These are phyloP conservation scores for Chloroceryle inda DNA, from an alignment of 2,797 vertebrate species.

Conservation along the genomic window DNA sequence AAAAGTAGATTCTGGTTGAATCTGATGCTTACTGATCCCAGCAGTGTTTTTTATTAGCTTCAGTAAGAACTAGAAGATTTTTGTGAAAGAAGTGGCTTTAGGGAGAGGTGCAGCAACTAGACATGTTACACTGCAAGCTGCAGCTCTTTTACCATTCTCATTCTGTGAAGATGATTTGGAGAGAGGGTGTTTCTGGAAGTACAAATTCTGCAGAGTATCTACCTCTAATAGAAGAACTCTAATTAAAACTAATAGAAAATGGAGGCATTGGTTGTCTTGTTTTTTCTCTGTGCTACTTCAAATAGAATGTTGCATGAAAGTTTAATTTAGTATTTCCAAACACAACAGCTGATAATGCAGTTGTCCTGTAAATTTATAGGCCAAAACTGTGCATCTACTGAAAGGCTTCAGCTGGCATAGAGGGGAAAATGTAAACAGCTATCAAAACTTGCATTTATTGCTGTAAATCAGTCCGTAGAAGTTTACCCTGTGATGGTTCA, in stretches of 20 bases:
- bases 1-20: background rate
- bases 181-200: background rate
- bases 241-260: background rate
- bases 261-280: background rate
- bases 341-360: background rate
- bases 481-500: background rate
- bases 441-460: background rate
- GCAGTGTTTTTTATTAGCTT: background rate
- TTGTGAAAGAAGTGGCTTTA: background rate
- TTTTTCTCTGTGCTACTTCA: background rate
- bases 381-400: background rate
- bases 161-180: background rate
- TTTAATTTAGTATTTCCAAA: background rate
- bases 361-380: background rate
- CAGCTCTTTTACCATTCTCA: background rate
- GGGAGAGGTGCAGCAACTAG: background rate
- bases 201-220: background rate
- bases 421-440: background rate
- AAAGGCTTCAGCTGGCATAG: background rate
- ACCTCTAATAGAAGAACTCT: background rate
- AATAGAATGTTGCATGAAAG: background rate
- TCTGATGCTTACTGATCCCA: background rate
- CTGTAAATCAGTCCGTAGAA: background rate
- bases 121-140: background rate
- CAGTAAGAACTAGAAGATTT: background rate